A percentile compares a stretch with the other conserved stretches of the same genome.
Evolutionary conservation across 1,140 invertebrate genomes (phyloP).

Genomic region (Ephestia elutella): DNA sequence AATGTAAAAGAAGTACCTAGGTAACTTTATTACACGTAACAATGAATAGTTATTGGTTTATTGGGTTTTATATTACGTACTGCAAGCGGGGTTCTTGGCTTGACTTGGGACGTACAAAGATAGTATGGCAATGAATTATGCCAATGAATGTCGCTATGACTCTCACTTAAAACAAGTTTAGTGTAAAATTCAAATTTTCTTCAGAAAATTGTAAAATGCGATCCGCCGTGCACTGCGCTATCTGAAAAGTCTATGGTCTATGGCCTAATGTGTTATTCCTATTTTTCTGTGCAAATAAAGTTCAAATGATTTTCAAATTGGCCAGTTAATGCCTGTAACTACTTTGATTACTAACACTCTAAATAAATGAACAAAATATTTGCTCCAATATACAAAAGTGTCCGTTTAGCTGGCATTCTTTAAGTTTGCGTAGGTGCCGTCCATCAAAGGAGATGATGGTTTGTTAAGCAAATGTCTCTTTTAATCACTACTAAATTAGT

Average conservation of each 20-base stretch:
- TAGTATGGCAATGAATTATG: no score
- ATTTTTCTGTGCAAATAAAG: no score
- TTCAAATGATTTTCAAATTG: no score
- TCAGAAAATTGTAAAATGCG: no score
- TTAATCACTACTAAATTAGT: conserved; percentile 1
- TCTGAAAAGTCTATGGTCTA: no score
- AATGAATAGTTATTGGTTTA: background rate
- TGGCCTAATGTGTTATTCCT: no score
- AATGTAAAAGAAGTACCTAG: background rate
- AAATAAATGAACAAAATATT: conserved; percentile 7
- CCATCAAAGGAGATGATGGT: background rate
- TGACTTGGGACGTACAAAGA: background rate
- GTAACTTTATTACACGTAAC: background rate
- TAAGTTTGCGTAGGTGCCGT: background rate
- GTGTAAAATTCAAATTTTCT: no score
- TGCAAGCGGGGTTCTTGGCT: background rate
- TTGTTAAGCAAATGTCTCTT: conserved; percentile 6
- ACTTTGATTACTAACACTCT: no score
- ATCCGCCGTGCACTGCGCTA: no score
- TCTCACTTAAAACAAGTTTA: no score
- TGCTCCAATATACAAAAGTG: background rate
- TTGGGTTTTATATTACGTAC: background rate
- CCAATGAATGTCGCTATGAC: no score
- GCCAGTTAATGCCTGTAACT: no score
- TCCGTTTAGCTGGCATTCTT: background rate